Percentiles rank a stretch among this genome's conserved stretches.
Evolutionary conservation across 2,113 vertebrate species (phyloP).

Genomic region (Ondatra zibethicus): DNA sequence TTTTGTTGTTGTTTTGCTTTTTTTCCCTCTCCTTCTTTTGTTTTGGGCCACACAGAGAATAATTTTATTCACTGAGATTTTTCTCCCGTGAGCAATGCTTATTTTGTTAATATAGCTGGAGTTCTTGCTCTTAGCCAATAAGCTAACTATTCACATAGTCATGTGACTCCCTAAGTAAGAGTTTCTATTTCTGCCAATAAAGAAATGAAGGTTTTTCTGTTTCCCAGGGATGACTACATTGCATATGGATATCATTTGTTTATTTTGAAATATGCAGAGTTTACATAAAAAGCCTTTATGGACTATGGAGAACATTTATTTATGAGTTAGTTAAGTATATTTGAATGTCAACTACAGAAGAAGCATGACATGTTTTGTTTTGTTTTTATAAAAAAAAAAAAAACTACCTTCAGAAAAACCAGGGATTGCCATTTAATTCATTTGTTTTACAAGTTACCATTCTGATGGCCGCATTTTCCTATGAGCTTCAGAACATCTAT

Average conservation of each 20-base stretch:
- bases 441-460: neutral
- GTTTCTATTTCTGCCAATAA: conserved; percentile 28
- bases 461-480: neutral
- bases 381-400: too few relatives aligned
- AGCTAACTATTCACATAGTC: neutral
- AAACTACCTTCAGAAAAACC: neutral
- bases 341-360: conserved; percentile 7
- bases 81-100: neutral
- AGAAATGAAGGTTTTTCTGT: neutral
- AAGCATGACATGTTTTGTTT: neutral
- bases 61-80: neutral
- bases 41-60: neutral
- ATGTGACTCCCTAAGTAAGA: neutral
- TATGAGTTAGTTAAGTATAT: neutral
- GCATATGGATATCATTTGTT: neutral
- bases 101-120: conserved; percentile 12
- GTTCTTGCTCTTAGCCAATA: neutral
- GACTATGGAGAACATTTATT: neutral
- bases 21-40: neutral
- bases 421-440: neutral
- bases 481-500: neutral
- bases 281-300: neutral
- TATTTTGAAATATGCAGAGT: neutral
- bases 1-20: neutral
- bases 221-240: neutral